Percentiles rank a stretch among this genome's conserved stretches.
Evolutionary conservation across 2,888 invertebrate genomes (phyloP).

Genomic region (Hydraecia micacea): DNA sequence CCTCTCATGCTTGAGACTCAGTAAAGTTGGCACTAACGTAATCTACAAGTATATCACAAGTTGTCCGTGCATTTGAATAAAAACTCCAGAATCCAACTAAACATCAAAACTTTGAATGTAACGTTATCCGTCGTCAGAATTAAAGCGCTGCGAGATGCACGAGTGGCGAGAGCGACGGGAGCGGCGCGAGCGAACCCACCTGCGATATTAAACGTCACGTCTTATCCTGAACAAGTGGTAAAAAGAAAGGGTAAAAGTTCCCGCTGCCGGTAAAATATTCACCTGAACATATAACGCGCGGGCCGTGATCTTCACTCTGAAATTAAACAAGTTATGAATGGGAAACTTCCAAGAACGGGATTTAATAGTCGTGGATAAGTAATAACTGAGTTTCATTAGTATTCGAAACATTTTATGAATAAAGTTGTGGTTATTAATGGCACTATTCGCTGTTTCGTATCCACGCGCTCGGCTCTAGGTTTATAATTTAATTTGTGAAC

Average conservation of each 20-base stretch:
- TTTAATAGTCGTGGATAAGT: conserved; percentile 77
- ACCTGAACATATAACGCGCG: conserved; percentile 75
- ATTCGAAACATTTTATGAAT: conserved; percentile 73
- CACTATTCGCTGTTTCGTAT: conserved; percentile 66
- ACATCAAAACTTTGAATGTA: conserved; percentile 63
- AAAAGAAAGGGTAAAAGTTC: conserved; percentile 74
- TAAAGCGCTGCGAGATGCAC: conserved; percentile 53
- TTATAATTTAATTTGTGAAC: conserved; percentile 66
- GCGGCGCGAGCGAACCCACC: conserved; percentile 51
- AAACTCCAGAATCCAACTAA: conserved; percentile 46
- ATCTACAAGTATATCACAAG: conserved; percentile 32
- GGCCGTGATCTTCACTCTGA: conserved; percentile 75
- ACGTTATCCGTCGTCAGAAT: conserved; percentile 56
- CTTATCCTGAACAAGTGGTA: conserved; percentile 74
- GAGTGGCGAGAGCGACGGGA: conserved; percentile 21
- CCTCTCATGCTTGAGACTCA: background rate
- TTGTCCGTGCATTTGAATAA: conserved; percentile 33
- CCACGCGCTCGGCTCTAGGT: conserved; percentile 50
- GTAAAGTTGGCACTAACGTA: background rate
- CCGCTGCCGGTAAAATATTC: conserved; percentile 75
- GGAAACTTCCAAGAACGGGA: conserved; percentile 72
- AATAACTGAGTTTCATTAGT: conserved; percentile 72
- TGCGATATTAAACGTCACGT: conserved; percentile 77
- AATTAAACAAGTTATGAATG: conserved; percentile 83
- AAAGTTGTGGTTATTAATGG: conserved; percentile 69